These are phyloP conservation scores for Pelusios castaneus DNA, from an alignment of 2,113 vertebrate genomes.

Conservation along the genomic window DNA sequence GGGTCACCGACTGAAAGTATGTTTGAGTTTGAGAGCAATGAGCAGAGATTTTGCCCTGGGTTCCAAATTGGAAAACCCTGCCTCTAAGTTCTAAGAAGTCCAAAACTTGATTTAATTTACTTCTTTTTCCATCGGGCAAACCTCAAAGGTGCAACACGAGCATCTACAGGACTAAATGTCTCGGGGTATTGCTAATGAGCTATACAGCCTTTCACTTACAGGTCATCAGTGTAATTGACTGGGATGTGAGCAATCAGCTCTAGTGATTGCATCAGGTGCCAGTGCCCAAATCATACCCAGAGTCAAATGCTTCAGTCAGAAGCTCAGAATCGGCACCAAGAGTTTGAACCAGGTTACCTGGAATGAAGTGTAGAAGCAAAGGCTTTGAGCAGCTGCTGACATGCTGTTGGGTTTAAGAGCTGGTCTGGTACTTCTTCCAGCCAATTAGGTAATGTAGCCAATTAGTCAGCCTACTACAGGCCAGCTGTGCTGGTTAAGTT, in stretches of 20 bases:
- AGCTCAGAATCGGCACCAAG: background rate
- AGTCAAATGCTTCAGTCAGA: background rate
- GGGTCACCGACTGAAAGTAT: background rate
- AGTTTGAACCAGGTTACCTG: background rate
- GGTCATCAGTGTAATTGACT: background rate
- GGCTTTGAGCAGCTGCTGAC: background rate
- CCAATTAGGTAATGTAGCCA: background rate
- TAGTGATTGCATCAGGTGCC: background rate
- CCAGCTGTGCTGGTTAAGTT: background rate
- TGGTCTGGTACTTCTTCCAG: background rate
- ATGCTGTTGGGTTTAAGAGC: background rate
- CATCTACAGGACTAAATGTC: constrained; percentile 34
- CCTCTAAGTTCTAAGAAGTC: background rate
- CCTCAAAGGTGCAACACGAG: constrained; percentile 7
- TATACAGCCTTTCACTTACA: constrained; percentile 35
- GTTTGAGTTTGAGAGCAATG: background rate
- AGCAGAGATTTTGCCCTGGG: background rate
- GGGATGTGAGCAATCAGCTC: background rate
- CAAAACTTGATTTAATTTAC: background rate
- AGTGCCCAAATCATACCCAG: background rate
- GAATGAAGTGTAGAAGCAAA: background rate
- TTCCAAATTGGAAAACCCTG: background rate
- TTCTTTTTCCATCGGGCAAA: background rate
- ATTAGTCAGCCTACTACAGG: background rate
- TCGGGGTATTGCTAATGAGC: constrained; percentile 46